These are phyloP conservation scores for Conus betulinus DNA, from an alignment of 1,140 invertebrate species.

Conservation along the genomic window DNA sequence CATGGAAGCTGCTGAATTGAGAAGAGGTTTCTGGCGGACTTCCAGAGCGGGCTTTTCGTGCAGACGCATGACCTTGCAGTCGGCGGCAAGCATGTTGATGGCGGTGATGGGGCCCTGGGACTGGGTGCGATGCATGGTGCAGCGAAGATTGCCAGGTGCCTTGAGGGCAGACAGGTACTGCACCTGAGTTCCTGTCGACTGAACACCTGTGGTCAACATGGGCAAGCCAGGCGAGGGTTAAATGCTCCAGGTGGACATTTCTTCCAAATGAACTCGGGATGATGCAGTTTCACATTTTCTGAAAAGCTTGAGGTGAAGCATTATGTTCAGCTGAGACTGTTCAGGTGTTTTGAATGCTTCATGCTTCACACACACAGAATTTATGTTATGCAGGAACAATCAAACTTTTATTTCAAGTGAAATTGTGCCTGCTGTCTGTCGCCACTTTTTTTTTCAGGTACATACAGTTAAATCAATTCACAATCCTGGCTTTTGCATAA, in stretches of 20 bases:
- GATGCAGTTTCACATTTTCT: no score
- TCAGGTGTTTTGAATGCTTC: no score
- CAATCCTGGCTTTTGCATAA: no score
- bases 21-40: background rate
- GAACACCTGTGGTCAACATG: constrained; percentile 4
- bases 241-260: background rate
- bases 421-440: no score
- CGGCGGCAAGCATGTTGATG: constrained; percentile 3
- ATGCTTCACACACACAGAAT: no score
- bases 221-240: background rate
- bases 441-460: no score
- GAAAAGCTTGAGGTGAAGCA: no score
- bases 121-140: background rate
- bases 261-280: no score
- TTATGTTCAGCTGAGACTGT: no score
- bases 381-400: no score
- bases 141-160: constrained; percentile 1
- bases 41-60: background rate
- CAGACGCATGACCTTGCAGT: constrained; percentile 15
- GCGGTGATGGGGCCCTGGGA: background rate
- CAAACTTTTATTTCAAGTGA: no score
- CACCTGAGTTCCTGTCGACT: constrained; percentile 1
- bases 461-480: no score
- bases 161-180: background rate
- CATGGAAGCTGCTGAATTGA: background rate